Percentiles rank a stretch among this genome's conserved stretches.
phyloP scores from a whole-genome alignment of 64 coral and sea anemone genomes.

The Montipora efflorescens region DNA sequence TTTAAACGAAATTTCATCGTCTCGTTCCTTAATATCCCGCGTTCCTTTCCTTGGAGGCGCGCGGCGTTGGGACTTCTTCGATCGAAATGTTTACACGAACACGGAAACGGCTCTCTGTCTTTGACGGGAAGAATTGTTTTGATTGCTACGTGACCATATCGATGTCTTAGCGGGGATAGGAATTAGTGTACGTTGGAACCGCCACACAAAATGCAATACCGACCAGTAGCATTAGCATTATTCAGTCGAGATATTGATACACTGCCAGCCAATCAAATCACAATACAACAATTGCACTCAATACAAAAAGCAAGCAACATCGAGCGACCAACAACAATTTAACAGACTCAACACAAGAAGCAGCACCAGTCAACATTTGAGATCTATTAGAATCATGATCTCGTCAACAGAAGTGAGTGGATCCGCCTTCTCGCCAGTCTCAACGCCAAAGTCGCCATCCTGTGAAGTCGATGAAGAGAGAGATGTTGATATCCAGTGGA shows the following conservation, averaged over 20 bases:
- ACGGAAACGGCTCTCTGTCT: constrained; percentile 1
- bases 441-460: constrained; percentile 11
- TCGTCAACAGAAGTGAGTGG: constrained; percentile 27
- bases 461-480: constrained; percentile 8
- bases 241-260: constrained; percentile 48
- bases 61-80: background rate
- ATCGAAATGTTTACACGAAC: constrained; percentile 35
- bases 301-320: constrained; percentile 42
- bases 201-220: constrained; percentile 49
- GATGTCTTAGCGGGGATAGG: constrained; percentile 14
- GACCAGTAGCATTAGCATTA: constrained; percentile 23
- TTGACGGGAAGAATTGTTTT: background rate
- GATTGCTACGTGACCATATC: constrained; percentile 37
- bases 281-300: constrained; percentile 39
- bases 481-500: constrained; percentile 33
- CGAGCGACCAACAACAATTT: background rate
- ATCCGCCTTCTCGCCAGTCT: constrained; percentile 21
- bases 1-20: constrained; percentile 24
- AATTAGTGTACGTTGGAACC: background rate
- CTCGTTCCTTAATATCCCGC: background rate
- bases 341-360: constrained; percentile 26
- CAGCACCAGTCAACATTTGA: background rate
- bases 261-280: constrained; percentile 13
- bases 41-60: background rate
- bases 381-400: background rate